A percentile compares a stretch with the other conserved stretches of the same genome.
Conservation (phyloP, 1,140 invertebrate species). For the Lycorma delicatula region DNA sequence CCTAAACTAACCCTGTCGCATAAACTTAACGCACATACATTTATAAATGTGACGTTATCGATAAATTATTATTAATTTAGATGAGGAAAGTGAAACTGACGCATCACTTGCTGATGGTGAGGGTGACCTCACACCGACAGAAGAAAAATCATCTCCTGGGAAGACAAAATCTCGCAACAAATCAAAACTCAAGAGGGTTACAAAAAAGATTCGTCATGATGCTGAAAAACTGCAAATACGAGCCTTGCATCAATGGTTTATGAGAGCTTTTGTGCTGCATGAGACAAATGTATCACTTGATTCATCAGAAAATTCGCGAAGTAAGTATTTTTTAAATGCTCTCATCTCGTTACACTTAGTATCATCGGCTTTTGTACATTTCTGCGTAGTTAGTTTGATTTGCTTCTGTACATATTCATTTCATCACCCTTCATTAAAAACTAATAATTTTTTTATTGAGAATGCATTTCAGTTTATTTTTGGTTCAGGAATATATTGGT, state of each 20-base stretch:
- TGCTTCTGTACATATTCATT: no score
- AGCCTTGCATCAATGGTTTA: conserved; percentile 26
- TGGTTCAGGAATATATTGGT: no score
- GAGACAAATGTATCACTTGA: conserved; percentile 22
- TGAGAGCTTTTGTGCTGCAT: conserved; percentile 22
- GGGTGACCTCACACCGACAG: conserved; percentile 4
- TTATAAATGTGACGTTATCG: no score
- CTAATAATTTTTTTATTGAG: no score
- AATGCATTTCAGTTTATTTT: no score
- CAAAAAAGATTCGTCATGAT: conserved; percentile 24
- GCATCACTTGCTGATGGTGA: neutral
- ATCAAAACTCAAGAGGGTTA: conserved; percentile 23
- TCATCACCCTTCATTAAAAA: no score
- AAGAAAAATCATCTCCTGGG: conserved; percentile 10
- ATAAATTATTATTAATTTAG: conserved; percentile 6
- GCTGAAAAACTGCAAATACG: conserved; percentile 24
- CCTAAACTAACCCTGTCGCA: no score
- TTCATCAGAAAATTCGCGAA: conserved; percentile 15
- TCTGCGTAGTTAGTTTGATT: no score
- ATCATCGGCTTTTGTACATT: no score
- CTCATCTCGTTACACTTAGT: neutral
- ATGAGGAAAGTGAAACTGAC: conserved; percentile 15
- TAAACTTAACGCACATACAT: no score
- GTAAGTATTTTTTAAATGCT: conserved; percentile 17
- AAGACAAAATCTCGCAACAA: conserved; percentile 18